Base-by-base conservation (phyloP, 2,113 vertebrate genomes). In the Phycodurus eques region DNA sequence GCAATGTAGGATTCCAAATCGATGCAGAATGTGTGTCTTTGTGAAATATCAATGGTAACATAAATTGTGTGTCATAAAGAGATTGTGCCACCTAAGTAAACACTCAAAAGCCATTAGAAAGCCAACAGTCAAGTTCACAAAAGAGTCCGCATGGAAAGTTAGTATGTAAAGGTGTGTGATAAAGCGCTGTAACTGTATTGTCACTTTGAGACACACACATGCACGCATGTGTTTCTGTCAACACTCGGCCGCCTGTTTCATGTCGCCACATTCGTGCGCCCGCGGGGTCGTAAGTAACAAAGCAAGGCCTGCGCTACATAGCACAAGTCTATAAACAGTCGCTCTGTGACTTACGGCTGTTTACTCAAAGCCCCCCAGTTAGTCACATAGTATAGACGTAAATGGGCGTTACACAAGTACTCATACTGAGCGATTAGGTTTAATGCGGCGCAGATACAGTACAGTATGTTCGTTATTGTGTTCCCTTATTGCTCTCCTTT, bases 301-400 rank as follows among this genome's bases (percentile, higher is more conserved):
- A 71, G 75, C 73, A 72, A 62, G 79, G 83, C 88, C 84, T 85
- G 87, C 80, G 86, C 88, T 88, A 78, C 89, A 90, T 89, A 85
- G 84, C 87, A 73, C 78, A 2, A 68, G 83, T 89, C 84, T 86
- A 61, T 61, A 91, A 91, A 91, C 90, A 91, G 64, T 80, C 84
- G 82, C 71, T 42, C 74, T 43, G 44, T 89, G 89, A 91, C 86
- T 91, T 87, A 90, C 85, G 39, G 81, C 80, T 72, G 83, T 91
- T 91, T 91, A 89, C 89, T 27, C 1, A 27, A 27, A 27, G 27
- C 49, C 82, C 69, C 85, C 84, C 86, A 2, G 31, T 59, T 33
- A 14, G 53, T 60, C 57, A 60, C 31, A 60, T 88, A 81, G 78
- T 80, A 77, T 80, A 78, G 77, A 78, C 73, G 71, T 76, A 61